Conservation (phyloP, 2,113 vertebrate genomes). For the Gallinago media region DNA sequence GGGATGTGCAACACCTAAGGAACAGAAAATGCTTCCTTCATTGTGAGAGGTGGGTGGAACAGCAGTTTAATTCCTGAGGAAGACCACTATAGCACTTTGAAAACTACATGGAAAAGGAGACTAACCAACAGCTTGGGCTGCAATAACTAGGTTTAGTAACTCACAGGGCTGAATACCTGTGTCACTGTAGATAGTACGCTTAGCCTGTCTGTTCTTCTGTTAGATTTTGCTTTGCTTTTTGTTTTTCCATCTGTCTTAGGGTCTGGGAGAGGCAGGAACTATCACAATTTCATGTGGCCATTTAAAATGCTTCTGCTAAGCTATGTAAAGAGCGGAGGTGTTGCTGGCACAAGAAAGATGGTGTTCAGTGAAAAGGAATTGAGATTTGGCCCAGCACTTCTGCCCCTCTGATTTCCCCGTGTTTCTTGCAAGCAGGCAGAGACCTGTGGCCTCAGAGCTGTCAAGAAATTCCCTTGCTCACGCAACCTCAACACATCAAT, state of each 20-base stretch:
- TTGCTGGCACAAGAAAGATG: not conserved
- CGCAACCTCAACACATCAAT: not conserved
- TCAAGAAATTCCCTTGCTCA: not conserved
- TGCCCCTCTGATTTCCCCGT: not conserved
- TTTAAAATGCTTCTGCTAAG: not conserved
- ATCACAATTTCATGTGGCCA: not conserved
- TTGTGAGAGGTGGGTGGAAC: not conserved
- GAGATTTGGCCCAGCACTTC: not conserved
- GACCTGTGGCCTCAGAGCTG: not conserved
- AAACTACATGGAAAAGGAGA: not conserved
- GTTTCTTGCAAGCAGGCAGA: not conserved
- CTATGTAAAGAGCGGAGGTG: not conserved
- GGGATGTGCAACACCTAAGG: not conserved
- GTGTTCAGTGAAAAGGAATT: not conserved
- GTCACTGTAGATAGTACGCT: not conserved
- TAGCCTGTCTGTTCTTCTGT: not conserved
- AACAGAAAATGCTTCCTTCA: fast-evolving
- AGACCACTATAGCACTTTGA: not conserved
- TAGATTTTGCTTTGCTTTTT: not conserved
- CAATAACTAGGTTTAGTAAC: not conserved
- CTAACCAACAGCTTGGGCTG: not conserved
- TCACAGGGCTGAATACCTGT: not conserved
- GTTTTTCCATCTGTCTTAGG: not conserved
- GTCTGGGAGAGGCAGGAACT: not conserved
- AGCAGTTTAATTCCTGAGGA: not conserved